Percentiles rank a stretch among this genome's conserved stretches.
These are phyloP conservation scores for Galemys pyrenaicus DNA, from an alignment of 2,113 vertebrate genomes.

Conservation along the genomic window DNA sequence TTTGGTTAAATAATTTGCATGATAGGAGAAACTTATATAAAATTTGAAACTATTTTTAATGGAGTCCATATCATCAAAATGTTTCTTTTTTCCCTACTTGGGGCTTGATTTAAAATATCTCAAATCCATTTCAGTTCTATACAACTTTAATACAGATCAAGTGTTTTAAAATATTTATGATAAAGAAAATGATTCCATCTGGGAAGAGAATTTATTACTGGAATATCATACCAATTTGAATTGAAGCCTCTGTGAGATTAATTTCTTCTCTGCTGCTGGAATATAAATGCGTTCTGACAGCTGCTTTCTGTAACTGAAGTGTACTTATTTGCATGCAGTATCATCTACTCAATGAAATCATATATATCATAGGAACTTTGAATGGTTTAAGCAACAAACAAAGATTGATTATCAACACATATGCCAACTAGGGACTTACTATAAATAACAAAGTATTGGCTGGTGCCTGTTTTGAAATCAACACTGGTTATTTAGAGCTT, in stretches of 20 bases:
- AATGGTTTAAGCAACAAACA: constrained; percentile 70
- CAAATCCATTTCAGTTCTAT: constrained; percentile 66
- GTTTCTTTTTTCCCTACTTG: constrained; percentile 35
- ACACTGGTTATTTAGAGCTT: constrained; percentile 55
- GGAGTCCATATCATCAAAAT: constrained; percentile 42
- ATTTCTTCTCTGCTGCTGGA: constrained; percentile 72
- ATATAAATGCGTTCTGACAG: constrained; percentile 71
- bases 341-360: constrained; percentile 63
- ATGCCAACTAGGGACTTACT: constrained; percentile 59
- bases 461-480: constrained; percentile 54
- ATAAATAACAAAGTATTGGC: constrained; percentile 65
- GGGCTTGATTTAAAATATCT: constrained; percentile 57
- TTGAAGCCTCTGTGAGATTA: constrained; percentile 74
- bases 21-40: constrained; percentile 38
- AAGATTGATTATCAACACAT: constrained; percentile 64
- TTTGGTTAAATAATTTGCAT: background rate
- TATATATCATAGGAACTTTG: constrained; percentile 46
- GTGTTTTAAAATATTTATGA: constrained; percentile 80
- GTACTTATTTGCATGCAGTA: constrained; percentile 62
- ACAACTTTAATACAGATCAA: constrained; percentile 70
- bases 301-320: constrained; percentile 66
- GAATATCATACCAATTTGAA: constrained; percentile 75
- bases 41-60: constrained; percentile 21
- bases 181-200: constrained; percentile 80
- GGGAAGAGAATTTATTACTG: constrained; percentile 69